A percentile compares a stretch with the other conserved stretches of the same genome.
phyloP scores from a whole-genome alignment of 1,140 invertebrate species.

The Drosophila pandora region DNA sequence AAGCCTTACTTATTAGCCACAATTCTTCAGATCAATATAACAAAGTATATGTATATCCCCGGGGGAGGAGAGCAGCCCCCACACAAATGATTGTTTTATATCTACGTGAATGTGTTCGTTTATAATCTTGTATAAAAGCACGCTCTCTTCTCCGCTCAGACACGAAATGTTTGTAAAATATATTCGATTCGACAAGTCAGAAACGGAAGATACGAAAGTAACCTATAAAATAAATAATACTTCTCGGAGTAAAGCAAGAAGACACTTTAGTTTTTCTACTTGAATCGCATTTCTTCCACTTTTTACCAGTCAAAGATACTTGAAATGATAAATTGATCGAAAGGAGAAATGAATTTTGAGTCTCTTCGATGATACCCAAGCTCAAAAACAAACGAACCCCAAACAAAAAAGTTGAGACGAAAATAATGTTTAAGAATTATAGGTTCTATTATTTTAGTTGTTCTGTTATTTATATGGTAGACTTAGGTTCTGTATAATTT shows the following conservation, averaged over 20 bases:
- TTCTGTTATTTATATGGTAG: conserved; percentile 58
- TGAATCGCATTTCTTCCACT: conserved; percentile 81
- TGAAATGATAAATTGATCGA: conserved; percentile 13
- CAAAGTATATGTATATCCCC: conserved; percentile 19
- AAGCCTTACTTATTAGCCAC: conserved; percentile 34
- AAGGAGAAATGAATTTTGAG: conserved; percentile 34
- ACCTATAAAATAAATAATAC: conserved; percentile 17
- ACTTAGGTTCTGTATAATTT: conserved; percentile 49
- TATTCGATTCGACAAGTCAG: conserved; percentile 1
- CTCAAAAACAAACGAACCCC: conserved; percentile 24
- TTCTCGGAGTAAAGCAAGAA: conserved; percentile 22
- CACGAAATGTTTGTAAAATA: conserved; percentile 53
- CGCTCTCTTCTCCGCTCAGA: conserved; percentile 34
- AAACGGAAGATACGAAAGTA: conserved; percentile 25
- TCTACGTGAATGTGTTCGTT: conserved; percentile 59
- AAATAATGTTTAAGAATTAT: conserved; percentile 24
- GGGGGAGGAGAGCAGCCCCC: conserved; percentile 29
- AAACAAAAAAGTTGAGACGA: conserved; percentile 1
- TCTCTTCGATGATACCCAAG: conserved; percentile 37
- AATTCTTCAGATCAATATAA: conserved; percentile 39
- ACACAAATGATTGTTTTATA: conserved; percentile 32
- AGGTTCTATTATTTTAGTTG: conserved; percentile 63
- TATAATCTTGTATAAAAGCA: conserved; percentile 56
- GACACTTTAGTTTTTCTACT: conserved; percentile 69
- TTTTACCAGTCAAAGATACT: conserved; percentile 30